phyloP scores from a whole-genome alignment of 30 jellyfish, hydroid and myxozoan species.

The Calvadosia cruxmelitensis region DNA sequence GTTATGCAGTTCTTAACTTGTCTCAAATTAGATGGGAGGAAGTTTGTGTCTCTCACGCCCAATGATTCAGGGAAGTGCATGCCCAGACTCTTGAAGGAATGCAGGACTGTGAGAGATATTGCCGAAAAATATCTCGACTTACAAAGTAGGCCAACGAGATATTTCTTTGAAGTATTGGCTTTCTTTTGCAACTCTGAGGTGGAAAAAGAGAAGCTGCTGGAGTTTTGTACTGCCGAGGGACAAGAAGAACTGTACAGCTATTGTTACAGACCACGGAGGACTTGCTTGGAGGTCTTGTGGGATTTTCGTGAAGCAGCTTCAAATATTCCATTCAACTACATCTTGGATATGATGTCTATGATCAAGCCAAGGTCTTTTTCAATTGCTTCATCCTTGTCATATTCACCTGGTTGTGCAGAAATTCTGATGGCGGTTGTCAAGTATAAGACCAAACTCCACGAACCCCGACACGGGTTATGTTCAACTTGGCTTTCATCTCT shows the following conservation, averaged over 20 bases:
- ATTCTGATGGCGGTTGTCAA: slow-evolving; percentile 90
- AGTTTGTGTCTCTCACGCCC: slow-evolving; percentile 4
- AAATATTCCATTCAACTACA: slow-evolving; percentile 54
- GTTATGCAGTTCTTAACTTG: slow-evolving; percentile 50
- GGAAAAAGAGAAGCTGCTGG: slow-evolving; percentile 78
- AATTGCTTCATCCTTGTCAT: slow-evolving; percentile 80
- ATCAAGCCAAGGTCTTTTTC: slow-evolving; percentile 96
- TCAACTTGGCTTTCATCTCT: slow-evolving; percentile 95
- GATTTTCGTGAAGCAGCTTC: slow-evolving; percentile 82
- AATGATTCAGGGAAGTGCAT: slow-evolving; percentile 32
- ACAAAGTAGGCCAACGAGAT: slow-evolving; percentile 87
- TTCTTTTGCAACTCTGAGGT: slow-evolving; percentile 77
- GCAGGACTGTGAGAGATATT: slow-evolving; percentile 37
- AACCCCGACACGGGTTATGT: slow-evolving; percentile 88
- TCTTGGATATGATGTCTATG: slow-evolving; percentile 74
- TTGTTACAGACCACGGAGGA: slow-evolving; percentile 77
- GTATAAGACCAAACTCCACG: slow-evolving; percentile 61
- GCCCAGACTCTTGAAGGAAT: slow-evolving; percentile 27
- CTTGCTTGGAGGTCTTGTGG: slow-evolving; percentile 76
- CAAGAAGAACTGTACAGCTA: slow-evolving; percentile 92
- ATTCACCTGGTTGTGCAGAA: slow-evolving; percentile 45
- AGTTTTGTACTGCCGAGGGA: slow-evolving; percentile 92
- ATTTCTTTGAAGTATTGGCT: slow-evolving; percentile 74
- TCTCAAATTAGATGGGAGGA: slow-evolving; percentile 47
- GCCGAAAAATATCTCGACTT: slow-evolving; percentile 47